Evolutionary conservation across 2,113 vertebrate genomes (phyloP), one percentile per base, ranked within the genome.

Genomic region (Danionella cerebrum): DNA sequence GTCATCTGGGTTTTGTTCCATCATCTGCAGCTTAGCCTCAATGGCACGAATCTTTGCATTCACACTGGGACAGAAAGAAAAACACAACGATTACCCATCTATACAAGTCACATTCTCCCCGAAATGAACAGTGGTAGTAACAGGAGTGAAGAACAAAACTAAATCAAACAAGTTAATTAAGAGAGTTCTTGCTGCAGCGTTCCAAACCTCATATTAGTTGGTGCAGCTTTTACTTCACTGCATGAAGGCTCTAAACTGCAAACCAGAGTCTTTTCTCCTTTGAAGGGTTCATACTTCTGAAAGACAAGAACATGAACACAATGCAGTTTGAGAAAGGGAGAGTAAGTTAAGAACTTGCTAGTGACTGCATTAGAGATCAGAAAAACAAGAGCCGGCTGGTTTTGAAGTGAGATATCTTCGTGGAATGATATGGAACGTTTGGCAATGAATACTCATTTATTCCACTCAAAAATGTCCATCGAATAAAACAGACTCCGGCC

Each of bases 1-100:
- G 69, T 94, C 90, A 0, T 99, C 95, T 2, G 94, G 93, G 57
- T 98, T 97, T 77, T 98, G 94, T 33, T 95, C 94, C 96, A 99
- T 99, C 96, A 99, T 97, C 85, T 97, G 97, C 77, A 98, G 92
- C 85, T 99, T 98, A 69, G 96, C 94, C 84, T 98, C 95, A 33
- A 98, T 99, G 77, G 94, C 96, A 66, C 95, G 93, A 73, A 98
- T 99, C 82, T 98, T 99, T 7, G 94, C 94, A 67, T 90, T 97
- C 66, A 95, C 92, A 14, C 96, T 98, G 65, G 24, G 47, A 7
- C 16, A 22, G 22, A 31, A 36, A 62, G 57, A 21, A 12, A 14
- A 10, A 22, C 13, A 60, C 21, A 63, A 12, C 29, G 8, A 69
- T n/a, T 16, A 62, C 14, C 67, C 11, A 22, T 25, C 6, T 42